Percentiles rank a stretch among this genome's conserved stretches.
Conservation (phyloP, 2,888 invertebrate genomes). For the Zaprionus lineosus region DNA sequence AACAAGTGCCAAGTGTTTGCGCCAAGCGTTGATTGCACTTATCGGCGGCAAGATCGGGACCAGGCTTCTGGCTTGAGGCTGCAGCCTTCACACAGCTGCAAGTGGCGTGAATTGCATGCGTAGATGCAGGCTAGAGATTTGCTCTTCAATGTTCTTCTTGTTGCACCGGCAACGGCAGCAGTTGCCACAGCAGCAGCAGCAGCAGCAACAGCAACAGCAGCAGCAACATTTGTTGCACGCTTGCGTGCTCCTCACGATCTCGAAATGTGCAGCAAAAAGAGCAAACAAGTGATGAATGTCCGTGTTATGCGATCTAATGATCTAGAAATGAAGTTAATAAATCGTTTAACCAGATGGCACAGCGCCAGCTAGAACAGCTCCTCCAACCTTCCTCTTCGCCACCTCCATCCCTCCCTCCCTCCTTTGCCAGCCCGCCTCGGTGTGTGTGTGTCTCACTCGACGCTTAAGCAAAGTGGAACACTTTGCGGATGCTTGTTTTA, state of each 20-base stretch:
- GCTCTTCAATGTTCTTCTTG: background rate
- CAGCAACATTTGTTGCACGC: conserved; percentile 16
- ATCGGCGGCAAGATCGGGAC: conserved; percentile 57
- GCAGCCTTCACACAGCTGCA: conserved; percentile 42
- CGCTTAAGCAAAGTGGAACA: conserved; percentile 31
- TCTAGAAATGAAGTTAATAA: conserved; percentile 82
- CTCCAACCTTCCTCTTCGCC: background rate
- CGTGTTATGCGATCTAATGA: conserved; percentile 82
- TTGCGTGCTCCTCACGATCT: conserved; percentile 44
- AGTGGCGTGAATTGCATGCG: conserved; percentile 69
- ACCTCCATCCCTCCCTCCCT: background rate
- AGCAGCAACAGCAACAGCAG: background rate
- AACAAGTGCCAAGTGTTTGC: conserved; percentile 74
- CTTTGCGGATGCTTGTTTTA: conserved; percentile 39
- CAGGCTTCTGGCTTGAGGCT: background rate
- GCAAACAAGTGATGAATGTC: conserved; percentile 81
- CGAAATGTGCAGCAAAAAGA: conserved; percentile 30
- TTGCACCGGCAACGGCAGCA: background rate
- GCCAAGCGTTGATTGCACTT: conserved; percentile 75
- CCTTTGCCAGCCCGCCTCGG: background rate
- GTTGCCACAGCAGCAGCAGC: conserved; percentile 6
- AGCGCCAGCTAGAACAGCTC: conserved; percentile 36
- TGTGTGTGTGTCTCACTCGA: background rate
- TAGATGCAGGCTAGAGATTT: conserved; percentile 60
- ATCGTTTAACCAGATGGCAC: conserved; percentile 79